Conservation (phyloP, 1,140 invertebrate species). For the Antheraea pernyi region DNA sequence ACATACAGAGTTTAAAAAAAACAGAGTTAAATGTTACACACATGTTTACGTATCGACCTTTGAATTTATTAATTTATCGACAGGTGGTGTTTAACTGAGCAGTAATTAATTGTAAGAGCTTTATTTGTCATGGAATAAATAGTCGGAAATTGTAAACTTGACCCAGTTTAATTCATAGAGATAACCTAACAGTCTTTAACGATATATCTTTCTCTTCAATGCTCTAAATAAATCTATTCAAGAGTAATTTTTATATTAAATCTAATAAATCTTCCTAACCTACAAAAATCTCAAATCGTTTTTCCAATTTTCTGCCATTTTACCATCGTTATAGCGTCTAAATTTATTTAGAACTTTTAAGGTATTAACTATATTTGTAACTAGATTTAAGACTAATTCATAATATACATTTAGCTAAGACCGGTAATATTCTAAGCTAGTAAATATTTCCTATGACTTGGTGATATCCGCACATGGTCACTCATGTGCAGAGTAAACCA, state of each 20-base stretch:
- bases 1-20: neutral
- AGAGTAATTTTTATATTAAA: too few relatives aligned
- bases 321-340: too few relatives aligned
- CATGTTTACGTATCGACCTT: neutral
- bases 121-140: neutral
- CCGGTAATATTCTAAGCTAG: neutral
- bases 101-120: neutral
- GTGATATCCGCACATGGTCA: neutral
- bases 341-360: too few relatives aligned
- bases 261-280: too few relatives aligned
- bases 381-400: too few relatives aligned
- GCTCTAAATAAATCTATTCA: too few relatives aligned
- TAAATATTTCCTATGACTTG: neutral
- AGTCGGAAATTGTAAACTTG: neutral
- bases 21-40: slow-evolving; percentile 14
- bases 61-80: neutral
- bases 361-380: too few relatives aligned
- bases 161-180: neutral
- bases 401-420: too few relatives aligned
- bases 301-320: too few relatives aligned
- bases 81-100: neutral
- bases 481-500: slow-evolving; percentile 4
- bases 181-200: neutral
- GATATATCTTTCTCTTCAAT: too few relatives aligned
- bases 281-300: too few relatives aligned